Evolutionary conservation across 1,140 invertebrate genomes (phyloP), one percentile per base, ranked within the genome.

Genomic region (Anagrus nilaparvatae): DNA sequence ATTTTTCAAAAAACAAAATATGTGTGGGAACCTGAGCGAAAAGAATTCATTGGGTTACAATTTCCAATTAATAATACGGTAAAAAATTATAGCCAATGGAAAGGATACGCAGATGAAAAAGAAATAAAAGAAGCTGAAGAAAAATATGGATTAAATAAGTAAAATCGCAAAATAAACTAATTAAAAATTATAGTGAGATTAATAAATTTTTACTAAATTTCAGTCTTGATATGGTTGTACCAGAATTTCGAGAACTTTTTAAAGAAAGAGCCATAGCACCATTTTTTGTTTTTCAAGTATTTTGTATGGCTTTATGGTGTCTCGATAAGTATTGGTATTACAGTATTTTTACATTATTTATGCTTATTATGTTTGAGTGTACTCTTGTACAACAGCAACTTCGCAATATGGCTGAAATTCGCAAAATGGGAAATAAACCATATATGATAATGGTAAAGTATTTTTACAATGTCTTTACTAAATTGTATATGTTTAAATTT

Each of bases 371-470:
- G 50, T 99, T 99, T 66, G 97, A 99, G 63, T 97, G 91, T 49
- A 98, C 94, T 5, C 74, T 99, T 19, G 96, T 99, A 1, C 93
- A 97, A 55, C 96, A 99, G 59, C 97, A 99, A 60, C 58, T 99
- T 5, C 72, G 87, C 50, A 99, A 99, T 63, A 96, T 99, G 90
- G 82, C 90, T n/a, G 94, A 97, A 70, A 98, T 99, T 50, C 74
- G 95, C n/a, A 94, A 97, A 71, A 99, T 99, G 96, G 96, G 95
- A 13, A 98, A 95, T 52, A 95, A 95, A 67, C 91, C 94, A 0
- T 96, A 95, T 59, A 75, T 78, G 43, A 85, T 97, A 49, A 81
- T 80, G 69, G 81, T 83, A 59, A n/a, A 46, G 53, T 53, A 14
- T 13, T 0, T 6, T 7, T 21, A 8, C 17, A 9, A 10, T 16